Evolutionary conservation across 2,888 invertebrate species (phyloP).

Genomic region (Nesidiocoris tenuis): DNA sequence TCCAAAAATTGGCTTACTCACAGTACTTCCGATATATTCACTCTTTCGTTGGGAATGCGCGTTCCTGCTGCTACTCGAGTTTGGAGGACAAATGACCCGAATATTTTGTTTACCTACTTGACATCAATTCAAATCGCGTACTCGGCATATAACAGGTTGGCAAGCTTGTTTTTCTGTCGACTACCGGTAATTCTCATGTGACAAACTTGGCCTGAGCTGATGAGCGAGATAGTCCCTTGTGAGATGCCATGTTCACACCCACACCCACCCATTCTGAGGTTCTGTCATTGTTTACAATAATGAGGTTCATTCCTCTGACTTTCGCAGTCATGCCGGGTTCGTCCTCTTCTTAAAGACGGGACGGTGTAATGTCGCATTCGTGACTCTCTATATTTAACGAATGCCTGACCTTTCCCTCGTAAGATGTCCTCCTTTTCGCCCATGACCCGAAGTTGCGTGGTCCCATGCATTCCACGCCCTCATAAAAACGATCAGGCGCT

Average conservation of each 20-base stretch:
- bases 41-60: too few species aligned
- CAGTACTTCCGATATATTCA: too few species aligned
- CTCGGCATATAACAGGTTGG: too few species aligned
- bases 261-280: background rate
- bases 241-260: slow-evolving; percentile 23
- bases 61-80: too few species aligned
- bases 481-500: slow-evolving; percentile 5
- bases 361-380: slow-evolving; percentile 41
- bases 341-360: slow-evolving; percentile 32
- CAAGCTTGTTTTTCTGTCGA: background rate
- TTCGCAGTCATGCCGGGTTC: slow-evolving; percentile 34
- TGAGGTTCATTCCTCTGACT: slow-evolving; percentile 39
- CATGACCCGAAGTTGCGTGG: slow-evolving; percentile 24
- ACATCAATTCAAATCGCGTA: too few species aligned
- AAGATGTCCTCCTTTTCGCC: slow-evolving; percentile 32
- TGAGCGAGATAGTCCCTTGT: too few species aligned
- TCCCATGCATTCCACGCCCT: slow-evolving; percentile 10
- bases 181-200: background rate
- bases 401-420: slow-evolving; percentile 38
- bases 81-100: too few species aligned
- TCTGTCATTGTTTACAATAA: slow-evolving; percentile 37
- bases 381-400: slow-evolving; percentile 42
- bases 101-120: too few species aligned
- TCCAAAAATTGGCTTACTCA: too few species aligned
- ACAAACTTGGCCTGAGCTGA: background rate